phyloP scores from a whole-genome alignment of 2,888 invertebrate species.

The Bugulina stolonifera region DNA sequence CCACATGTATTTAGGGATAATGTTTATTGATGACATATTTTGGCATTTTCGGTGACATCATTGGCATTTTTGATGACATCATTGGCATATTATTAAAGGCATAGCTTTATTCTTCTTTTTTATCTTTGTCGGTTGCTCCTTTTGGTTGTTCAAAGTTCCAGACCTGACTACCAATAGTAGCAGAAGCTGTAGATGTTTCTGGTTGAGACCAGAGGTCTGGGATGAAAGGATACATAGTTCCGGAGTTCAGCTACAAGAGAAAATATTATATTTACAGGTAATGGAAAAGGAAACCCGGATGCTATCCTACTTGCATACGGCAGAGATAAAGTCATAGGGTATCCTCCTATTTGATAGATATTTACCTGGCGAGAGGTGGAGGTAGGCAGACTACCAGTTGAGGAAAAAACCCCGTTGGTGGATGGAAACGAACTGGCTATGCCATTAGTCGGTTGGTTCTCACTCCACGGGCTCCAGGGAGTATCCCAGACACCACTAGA shows the following conservation, averaged over 20 bases:
- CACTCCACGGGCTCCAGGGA: neutral
- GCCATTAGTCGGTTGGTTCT: neutral
- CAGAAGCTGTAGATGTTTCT: neutral
- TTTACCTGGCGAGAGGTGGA: no score
- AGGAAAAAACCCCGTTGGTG: neutral
- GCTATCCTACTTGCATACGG: no score
- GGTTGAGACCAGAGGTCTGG: neutral
- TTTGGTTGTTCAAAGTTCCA: neutral
- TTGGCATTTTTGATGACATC: no score
- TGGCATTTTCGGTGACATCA: no score
- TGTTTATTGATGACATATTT: no score
- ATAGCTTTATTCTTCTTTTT: neutral
- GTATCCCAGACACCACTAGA: neutral
- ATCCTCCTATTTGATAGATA: no score
- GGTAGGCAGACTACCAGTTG: neutral
- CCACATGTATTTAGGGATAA: no score
- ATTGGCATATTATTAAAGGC: no score
- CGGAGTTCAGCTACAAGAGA: neutral
- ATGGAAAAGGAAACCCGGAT: no score
- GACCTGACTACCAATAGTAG: neutral
- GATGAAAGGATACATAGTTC: neutral
- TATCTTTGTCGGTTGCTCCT: neutral
- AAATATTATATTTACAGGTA: neutral
- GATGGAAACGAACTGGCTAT: neutral
- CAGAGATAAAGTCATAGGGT: no score